A percentile compares a stretch with the other conserved stretches of the same genome.
These are phyloP conservation scores for Hecatera dysodea DNA, from an alignment of 2,888 invertebrate genomes.

Conservation along the genomic window DNA sequence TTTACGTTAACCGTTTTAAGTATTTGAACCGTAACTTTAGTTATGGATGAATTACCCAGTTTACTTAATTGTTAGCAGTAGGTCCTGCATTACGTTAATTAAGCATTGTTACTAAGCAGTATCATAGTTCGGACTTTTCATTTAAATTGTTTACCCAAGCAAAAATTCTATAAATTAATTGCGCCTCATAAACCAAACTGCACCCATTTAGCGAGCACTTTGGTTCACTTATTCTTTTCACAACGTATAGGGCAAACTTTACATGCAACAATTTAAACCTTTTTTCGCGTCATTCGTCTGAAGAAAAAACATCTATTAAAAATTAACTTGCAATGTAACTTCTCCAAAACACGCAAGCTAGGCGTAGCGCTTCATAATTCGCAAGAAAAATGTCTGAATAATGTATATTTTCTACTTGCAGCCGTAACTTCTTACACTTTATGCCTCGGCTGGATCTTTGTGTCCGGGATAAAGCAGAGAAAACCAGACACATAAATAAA, in stretches of 20 bases:
- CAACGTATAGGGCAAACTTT: conserved; percentile 66
- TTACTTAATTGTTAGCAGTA: conserved; percentile 74
- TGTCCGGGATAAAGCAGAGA: conserved; percentile 66
- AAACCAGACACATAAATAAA: conserved; percentile 57
- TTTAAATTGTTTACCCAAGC: conserved; percentile 37
- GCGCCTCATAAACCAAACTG: conserved; percentile 46
- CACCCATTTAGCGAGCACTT: conserved; percentile 35
- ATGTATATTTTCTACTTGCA: conserved; percentile 79
- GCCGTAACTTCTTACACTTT: conserved; percentile 75
- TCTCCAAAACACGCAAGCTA: conserved; percentile 83
- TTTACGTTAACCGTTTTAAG: conserved; percentile 80
- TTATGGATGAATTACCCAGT: conserved; percentile 79
- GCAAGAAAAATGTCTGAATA: conserved; percentile 85
- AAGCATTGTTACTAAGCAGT: conserved; percentile 32
- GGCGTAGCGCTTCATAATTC: conserved; percentile 80
- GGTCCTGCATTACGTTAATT: conserved; percentile 34
- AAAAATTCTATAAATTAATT: conserved; percentile 42
- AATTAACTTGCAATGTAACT: conserved; percentile 71
- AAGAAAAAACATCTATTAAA: conserved; percentile 68
- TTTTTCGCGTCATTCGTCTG: conserved; percentile 63
- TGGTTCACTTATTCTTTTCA: conserved; percentile 53
- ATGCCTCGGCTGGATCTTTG: conserved; percentile 72
- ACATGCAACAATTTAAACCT: conserved; percentile 65
- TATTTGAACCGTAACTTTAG: conserved; percentile 77
- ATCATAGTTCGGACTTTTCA: conserved; percentile 11